Conservation (phyloP, 1,140 invertebrate genomes). For the Drosophila guanche region DNA sequence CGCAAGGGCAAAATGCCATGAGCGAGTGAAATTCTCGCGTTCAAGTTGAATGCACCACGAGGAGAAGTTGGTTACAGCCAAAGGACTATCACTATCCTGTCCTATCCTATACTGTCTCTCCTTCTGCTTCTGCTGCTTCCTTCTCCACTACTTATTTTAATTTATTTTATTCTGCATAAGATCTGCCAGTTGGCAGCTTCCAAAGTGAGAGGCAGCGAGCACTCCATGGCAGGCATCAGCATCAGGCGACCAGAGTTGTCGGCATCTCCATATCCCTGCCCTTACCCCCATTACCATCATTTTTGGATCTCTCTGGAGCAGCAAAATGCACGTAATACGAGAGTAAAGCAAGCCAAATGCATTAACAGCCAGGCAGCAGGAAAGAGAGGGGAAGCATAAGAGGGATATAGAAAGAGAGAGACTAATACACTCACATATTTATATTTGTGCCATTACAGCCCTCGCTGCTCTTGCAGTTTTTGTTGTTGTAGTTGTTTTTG, state of each 20-base stretch:
- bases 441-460: conserved; percentile 74
- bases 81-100: conserved; percentile 55
- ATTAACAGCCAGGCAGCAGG: conserved; percentile 61
- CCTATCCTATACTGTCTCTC: conserved; percentile 14
- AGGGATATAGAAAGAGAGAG: conserved; percentile 7
- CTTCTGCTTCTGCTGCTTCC: conserved; percentile 20
- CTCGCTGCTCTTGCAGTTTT: conserved; percentile 40
- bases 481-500: conserved; percentile 38
- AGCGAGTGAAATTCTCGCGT: conserved; percentile 31
- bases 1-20: conserved; percentile 38
- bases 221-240: conserved; percentile 24
- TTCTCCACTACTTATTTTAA: conserved; percentile 23
- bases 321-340: conserved; percentile 80
- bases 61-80: conserved; percentile 27
- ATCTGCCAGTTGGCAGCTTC: conserved; percentile 38
- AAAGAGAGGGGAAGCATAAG: conserved; percentile 13
- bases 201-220: conserved; percentile 5
- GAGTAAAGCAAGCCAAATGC: conserved; percentile 78
- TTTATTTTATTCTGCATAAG: conserved; percentile 47
- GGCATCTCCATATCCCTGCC: neutral
- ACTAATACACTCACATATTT: conserved; percentile 49
- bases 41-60: conserved; percentile 67
- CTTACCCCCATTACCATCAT: too few species aligned
- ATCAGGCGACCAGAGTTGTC: conserved; percentile 26
- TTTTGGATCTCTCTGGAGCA: conserved; percentile 34